Conservation (phyloP, 2,113 vertebrate genomes). For the Scalopus aquaticus region DNA sequence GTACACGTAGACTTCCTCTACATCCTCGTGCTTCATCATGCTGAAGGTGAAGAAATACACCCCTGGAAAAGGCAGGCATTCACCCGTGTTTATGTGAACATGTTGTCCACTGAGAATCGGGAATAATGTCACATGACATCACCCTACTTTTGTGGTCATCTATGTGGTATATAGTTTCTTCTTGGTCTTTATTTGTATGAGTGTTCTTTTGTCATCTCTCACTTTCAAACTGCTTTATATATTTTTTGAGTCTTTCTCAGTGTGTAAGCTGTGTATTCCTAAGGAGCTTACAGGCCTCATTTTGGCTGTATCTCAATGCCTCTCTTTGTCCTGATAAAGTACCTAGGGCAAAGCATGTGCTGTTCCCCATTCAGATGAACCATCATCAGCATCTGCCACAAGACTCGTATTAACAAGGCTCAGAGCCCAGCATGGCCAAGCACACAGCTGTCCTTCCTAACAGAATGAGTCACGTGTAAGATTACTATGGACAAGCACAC, state of each 20-base stretch:
- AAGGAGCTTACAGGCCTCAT: background rate
- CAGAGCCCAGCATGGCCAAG: background rate
- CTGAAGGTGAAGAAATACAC: constrained; percentile 91
- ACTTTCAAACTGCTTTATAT: background rate
- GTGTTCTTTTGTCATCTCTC: background rate
- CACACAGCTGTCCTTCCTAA: background rate
- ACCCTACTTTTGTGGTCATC: background rate
- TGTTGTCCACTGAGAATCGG: background rate
- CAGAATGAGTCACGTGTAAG: background rate
- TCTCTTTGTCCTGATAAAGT: background rate
- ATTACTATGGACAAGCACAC: background rate
- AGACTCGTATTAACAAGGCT: background rate
- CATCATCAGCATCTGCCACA: no score
- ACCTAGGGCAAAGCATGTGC: background rate
- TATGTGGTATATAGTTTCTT: background rate
- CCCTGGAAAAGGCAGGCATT: constrained; percentile 79
- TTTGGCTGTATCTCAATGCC: background rate
- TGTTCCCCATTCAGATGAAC: background rate
- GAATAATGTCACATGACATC: background rate
- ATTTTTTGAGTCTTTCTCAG: background rate
- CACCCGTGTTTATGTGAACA: background rate
- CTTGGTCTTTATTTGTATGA: background rate
- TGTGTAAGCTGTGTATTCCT: background rate
- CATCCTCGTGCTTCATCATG: constrained; percentile 92
- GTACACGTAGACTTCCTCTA: constrained; percentile 89